phyloP scores from a whole-genome alignment of 2,113 vertebrate genomes.

The Acrocephalus kingi region DNA sequence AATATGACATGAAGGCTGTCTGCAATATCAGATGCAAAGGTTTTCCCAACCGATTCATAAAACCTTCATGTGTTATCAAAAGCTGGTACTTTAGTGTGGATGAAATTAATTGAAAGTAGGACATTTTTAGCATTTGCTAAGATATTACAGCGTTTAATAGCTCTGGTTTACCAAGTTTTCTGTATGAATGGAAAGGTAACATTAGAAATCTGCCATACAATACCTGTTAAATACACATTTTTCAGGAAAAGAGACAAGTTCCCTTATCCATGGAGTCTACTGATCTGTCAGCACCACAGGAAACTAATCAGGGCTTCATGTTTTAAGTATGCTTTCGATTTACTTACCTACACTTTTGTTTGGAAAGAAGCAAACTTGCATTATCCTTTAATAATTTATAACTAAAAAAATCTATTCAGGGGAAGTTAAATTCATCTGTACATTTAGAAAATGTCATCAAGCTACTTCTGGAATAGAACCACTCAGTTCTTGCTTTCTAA shows the following conservation, averaged over 20 bases:
- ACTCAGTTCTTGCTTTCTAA: not conserved
- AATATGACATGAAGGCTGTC: not conserved
- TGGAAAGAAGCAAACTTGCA: not conserved
- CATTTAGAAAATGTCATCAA: not conserved
- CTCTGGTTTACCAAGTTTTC: slow-evolving; percentile 1
- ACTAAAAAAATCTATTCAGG: not conserved
- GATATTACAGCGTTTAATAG: not conserved
- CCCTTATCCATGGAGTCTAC: not conserved
- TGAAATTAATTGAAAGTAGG: not conserved
- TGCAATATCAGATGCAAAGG: not conserved
- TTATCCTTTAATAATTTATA: not conserved
- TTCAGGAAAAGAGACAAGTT: not conserved
- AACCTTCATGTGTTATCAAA: not conserved
- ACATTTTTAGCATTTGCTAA: not conserved
- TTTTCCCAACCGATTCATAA: not conserved
- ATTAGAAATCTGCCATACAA: slow-evolving; percentile 33
- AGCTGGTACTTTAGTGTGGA: not conserved
- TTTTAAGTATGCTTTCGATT: not conserved
- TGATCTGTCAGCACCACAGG: not conserved
- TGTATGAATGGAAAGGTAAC: slow-evolving; percentile 5
- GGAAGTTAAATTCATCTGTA: not conserved
- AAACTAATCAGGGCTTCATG: not conserved
- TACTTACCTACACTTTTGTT: not conserved
- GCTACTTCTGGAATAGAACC: not conserved
- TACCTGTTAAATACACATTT: not conserved